Percentiles rank a stretch among this genome's conserved stretches.
Evolutionary conservation across 2,797 vertebrate genomes (phyloP).

Genomic region (Lacerta agilis): DNA sequence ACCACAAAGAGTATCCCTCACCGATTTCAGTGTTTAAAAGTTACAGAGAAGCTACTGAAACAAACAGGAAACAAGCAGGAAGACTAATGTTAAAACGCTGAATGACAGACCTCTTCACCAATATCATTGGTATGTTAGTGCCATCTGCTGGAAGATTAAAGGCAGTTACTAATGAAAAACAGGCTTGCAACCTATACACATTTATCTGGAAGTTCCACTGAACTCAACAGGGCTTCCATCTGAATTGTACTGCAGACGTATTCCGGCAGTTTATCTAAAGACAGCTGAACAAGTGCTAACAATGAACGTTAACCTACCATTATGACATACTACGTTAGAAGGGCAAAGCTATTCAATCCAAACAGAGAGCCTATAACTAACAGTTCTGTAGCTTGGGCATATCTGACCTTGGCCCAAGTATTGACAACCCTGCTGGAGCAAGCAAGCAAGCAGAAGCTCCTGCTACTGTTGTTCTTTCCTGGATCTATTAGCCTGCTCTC

Average conservation of each 20-base stretch:
- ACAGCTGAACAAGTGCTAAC: background rate
- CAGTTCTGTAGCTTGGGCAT: background rate
- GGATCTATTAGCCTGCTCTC: background rate
- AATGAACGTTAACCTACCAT: background rate
- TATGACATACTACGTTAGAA: background rate
- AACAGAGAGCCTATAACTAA: background rate
- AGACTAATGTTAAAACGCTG: background rate
- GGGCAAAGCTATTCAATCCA: background rate
- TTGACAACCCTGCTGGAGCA: background rate
- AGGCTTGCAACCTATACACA: background rate
- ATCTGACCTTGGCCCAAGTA: background rate
- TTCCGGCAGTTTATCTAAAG: background rate
- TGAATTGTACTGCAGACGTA: background rate
- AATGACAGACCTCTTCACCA: background rate
- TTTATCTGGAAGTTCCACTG: background rate
- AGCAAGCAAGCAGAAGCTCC: background rate
- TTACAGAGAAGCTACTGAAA: background rate
- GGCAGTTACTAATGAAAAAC: background rate
- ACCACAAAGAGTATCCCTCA: background rate
- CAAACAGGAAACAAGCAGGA: background rate
- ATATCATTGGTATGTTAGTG: conserved; percentile 8
- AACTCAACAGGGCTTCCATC: background rate
- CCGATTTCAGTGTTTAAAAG: background rate
- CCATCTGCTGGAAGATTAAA: conserved; percentile 56
- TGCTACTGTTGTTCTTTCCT: background rate